A percentile compares a stretch with the other conserved stretches of the same genome.
Conservation (phyloP, 2,113 vertebrate species). For the Pampusana beccarii region DNA sequence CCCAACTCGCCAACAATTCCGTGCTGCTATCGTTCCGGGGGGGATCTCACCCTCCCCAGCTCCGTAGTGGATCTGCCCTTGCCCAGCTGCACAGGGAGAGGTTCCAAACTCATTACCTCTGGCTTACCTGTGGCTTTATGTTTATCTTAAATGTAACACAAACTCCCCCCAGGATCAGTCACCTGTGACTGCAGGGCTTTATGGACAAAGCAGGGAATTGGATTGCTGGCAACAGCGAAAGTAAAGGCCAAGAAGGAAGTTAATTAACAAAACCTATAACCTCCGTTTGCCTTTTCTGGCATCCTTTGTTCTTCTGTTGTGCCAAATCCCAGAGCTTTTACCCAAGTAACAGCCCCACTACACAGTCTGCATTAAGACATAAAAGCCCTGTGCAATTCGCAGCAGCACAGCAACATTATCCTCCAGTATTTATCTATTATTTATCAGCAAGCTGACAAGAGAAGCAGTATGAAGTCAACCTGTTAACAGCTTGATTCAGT, state of each 20-base stretch:
- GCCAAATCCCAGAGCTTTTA: constrained; percentile 44
- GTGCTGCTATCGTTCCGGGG: too few relatives aligned
- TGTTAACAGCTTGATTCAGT: not conserved
- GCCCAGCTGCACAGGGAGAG: not conserved
- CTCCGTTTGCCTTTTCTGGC: not conserved
- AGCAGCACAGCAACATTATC: not conserved
- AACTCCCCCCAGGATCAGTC: constrained; percentile 24
- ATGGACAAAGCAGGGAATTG: constrained; percentile 54
- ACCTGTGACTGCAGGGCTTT: constrained; percentile 14
- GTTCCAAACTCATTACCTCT: constrained; percentile 26
- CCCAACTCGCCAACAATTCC: not conserved
- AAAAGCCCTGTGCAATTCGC: not conserved
- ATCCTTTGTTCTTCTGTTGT: not conserved
- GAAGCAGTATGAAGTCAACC: not conserved
- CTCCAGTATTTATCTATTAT: constrained; percentile 39
- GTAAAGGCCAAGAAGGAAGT: constrained; percentile 1
- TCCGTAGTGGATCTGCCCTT: not conserved
- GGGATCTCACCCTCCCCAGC: not conserved
- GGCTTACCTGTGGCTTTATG: not conserved
- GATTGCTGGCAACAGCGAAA: not conserved
- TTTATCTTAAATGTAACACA: constrained; percentile 46
- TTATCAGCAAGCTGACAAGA: not conserved
- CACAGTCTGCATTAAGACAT: not conserved
- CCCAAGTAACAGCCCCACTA: not conserved
- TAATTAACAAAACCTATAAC: constrained; percentile 43